Base-by-base conservation (phyloP, 2,797 vertebrate species). In the Sebastolobus altivelis region DNA sequence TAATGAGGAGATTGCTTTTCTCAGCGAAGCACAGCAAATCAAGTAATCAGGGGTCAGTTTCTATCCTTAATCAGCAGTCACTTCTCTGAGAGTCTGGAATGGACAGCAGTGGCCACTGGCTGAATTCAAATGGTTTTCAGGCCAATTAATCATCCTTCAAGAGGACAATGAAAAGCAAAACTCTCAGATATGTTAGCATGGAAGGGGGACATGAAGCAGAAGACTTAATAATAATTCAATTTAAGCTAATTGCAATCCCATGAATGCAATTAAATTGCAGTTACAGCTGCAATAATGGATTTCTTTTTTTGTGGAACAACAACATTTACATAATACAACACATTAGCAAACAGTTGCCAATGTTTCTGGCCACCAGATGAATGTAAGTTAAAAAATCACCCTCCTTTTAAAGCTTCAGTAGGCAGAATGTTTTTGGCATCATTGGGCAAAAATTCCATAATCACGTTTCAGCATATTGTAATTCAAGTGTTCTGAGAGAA, bases 1-100 rank as follows among this genome's bases (percentile, higher is more conserved):
- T 84, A 92, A 93, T 87, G 80, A 88, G 80, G 52, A 84, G 74
- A 87, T 86, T 63, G 82, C 66, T 77, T 82, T 86, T 79, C 81
- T 72, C 60, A 33, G 65, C 3, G 20, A 84, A 67, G 71, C 56
- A 16, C 58, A 13, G 73, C 74, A 27, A 83, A 88, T 89, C 84
- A 88, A 86, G 77, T 76, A 88, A 90, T 91, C 81, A 87, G 69
- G 52, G 72, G 79, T 86, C 82, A 75, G 71, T 81, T 71, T 88
- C 60, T 70, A 63, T 80, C 60, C 75, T 87, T 78, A 83, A 81
- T 87, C 86, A 87, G 80, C 70, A 74, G 72, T 77, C 79, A 76
- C 79, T 83, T 81, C 52, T 72, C 77, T 67, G 62, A 69, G 76
- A 5, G 75, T 6, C 58, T 65, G 73, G 43, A 77, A 79, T 67